Conservation (phyloP, 2,888 invertebrate genomes). For the Cryptosula pallasiana region DNA sequence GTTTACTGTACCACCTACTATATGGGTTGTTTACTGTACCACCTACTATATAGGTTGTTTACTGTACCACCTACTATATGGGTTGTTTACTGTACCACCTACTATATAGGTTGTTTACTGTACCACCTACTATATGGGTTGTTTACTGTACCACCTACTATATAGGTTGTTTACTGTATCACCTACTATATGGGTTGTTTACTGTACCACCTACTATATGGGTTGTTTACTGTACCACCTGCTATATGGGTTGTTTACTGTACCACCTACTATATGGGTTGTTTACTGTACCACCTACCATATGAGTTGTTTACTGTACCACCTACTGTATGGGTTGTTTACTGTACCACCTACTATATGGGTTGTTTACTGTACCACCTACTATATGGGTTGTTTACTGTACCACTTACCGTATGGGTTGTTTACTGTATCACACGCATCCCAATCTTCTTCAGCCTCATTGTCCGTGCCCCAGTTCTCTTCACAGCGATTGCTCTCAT, state of each 20-base stretch:
- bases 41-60: not conserved
- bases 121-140: no score
- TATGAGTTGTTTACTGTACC: no score
- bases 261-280: slow-evolving; percentile 3
- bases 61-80: no score
- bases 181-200: no score
- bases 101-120: not conserved
- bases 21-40: no score
- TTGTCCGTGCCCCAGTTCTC: not conserved
- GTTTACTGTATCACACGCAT: not conserved
- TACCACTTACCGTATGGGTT: slow-evolving; percentile 3
- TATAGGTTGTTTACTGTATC: not conserved
- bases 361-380: not conserved
- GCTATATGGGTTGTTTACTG: no score
- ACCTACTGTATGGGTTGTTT: not conserved
- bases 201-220: slow-evolving; percentile 3
- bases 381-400: not conserved
- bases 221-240: not conserved
- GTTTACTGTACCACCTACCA: no score
- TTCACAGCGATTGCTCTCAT: no score
- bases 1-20: no score
- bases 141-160: not conserved
- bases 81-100: no score
- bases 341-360: not conserved
- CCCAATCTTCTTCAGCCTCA: slow-evolving; percentile 22